Evolutionary conservation across 2,888 invertebrate species (phyloP).

Genomic region (Agrochola circellaris): DNA sequence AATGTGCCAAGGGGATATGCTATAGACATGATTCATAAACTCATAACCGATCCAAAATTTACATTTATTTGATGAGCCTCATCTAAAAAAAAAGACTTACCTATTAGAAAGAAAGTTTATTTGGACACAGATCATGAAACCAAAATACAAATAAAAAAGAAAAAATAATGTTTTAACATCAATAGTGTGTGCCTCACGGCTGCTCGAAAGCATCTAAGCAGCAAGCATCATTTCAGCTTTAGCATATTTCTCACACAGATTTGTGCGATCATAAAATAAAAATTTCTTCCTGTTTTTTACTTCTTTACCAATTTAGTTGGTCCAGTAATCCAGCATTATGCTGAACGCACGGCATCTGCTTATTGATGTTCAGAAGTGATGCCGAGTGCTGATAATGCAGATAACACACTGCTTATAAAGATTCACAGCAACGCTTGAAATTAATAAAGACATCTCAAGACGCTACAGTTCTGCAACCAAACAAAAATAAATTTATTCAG

Average conservation of each 20-base stretch:
- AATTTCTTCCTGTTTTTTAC: background rate
- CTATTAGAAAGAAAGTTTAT: too few relatives aligned
- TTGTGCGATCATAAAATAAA: background rate
- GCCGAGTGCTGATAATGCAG: constrained; percentile 80
- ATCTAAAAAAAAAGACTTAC: too few relatives aligned
- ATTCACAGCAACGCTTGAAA: constrained; percentile 11
- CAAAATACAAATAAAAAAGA: too few relatives aligned
- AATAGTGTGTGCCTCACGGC: too few relatives aligned
- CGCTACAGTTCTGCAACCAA: background rate
- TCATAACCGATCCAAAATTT: too few relatives aligned
- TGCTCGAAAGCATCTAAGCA: too few relatives aligned
- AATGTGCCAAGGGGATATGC: background rate
- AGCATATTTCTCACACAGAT: background rate
- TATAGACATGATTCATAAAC: too few relatives aligned
- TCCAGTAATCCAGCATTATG: constrained; percentile 33
- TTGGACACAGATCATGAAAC: too few relatives aligned
- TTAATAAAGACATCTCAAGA: background rate
- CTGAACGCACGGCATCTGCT: constrained; percentile 71
- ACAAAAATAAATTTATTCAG: background rate
- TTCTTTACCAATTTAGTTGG: constrained; percentile 7
- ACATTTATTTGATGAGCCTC: too few relatives aligned
- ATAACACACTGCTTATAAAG: constrained; percentile 68
- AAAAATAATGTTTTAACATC: too few relatives aligned
- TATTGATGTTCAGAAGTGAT: constrained; percentile 88
- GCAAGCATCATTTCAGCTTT: too few relatives aligned